phyloP scores from a whole-genome alignment of 1,140 invertebrate genomes.

The Cydia amplana region DNA sequence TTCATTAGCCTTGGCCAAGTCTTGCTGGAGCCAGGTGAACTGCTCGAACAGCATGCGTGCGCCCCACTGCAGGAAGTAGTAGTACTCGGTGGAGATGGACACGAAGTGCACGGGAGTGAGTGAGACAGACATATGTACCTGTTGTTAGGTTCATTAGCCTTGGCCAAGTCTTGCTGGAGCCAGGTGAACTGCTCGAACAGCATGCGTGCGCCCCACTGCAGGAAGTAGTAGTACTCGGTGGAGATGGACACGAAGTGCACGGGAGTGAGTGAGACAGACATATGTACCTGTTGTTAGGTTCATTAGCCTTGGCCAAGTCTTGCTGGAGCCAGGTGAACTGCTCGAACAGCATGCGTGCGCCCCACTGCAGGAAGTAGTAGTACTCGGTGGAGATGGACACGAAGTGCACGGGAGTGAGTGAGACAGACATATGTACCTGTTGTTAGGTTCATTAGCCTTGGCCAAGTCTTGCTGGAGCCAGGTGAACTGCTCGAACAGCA shows the following conservation, averaged over 20 bases:
- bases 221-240: constrained; percentile 95
- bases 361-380: constrained; percentile 94
- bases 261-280: too few relatives aligned
- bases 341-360: constrained; percentile 86
- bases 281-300: too few relatives aligned
- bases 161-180: constrained; percentile 88
- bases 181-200: constrained; percentile 91
- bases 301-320: constrained; percentile 86
- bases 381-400: constrained; percentile 93
- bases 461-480: constrained; percentile 91
- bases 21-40: constrained; percentile 91
- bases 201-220: constrained; percentile 90
- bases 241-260: constrained; percentile 92
- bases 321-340: constrained; percentile 93
- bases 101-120: constrained; percentile 94
- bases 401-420: constrained; percentile 93
- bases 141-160: constrained; percentile 82
- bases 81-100: constrained; percentile 93
- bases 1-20: constrained; percentile 84
- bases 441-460: constrained; percentile 82
- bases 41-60: constrained; percentile 88
- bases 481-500: constrained; percentile 89
- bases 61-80: constrained; percentile 93
- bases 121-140: too few relatives aligned
- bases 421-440: too few relatives aligned